A percentile compares a stretch with the other conserved stretches of the same genome.
Conservation (phyloP, 2,113 vertebrate species). For the Rhipidura dahli region DNA sequence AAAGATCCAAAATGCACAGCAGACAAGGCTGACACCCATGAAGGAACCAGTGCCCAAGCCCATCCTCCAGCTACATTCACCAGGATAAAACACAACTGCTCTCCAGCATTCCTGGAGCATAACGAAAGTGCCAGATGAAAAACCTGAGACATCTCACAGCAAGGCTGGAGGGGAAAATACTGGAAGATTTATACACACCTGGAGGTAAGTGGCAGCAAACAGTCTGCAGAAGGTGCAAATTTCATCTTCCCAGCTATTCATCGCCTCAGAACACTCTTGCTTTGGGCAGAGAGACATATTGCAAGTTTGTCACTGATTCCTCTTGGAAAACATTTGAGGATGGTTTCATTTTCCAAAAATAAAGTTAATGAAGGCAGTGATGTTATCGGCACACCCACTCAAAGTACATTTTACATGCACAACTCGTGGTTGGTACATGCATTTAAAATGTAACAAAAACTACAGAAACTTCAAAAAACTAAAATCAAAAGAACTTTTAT, state of each 20-base stretch:
- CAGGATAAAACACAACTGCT: neutral
- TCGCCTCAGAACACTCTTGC: conserved; percentile 61
- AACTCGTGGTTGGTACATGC: neutral
- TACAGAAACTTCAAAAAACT: neutral
- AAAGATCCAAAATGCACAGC: neutral
- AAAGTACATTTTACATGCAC: neutral
- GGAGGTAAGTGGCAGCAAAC: neutral
- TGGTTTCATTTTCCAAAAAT: neutral
- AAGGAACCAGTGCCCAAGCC: neutral
- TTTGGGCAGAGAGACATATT: conserved; percentile 18
- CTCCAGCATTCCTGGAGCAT: neutral
- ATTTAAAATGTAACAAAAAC: neutral
- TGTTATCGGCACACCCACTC: neutral
- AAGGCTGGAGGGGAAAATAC: neutral
- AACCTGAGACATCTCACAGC: conserved; percentile 10
- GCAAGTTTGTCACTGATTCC: conserved; percentile 25
- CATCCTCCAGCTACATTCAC: neutral
- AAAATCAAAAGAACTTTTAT: neutral
- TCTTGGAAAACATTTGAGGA: neutral
- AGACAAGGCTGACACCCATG: neutral
- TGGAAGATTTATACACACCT: conserved; percentile 14
- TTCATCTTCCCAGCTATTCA: conserved; percentile 50
- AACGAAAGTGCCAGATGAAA: neutral
- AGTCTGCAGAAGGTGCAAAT: conserved; percentile 44
- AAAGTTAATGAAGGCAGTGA: neutral